These are phyloP conservation scores for Rattus norvegicus DNA, from an alignment of 2,113 vertebrate species.

Conservation along the genomic window DNA sequence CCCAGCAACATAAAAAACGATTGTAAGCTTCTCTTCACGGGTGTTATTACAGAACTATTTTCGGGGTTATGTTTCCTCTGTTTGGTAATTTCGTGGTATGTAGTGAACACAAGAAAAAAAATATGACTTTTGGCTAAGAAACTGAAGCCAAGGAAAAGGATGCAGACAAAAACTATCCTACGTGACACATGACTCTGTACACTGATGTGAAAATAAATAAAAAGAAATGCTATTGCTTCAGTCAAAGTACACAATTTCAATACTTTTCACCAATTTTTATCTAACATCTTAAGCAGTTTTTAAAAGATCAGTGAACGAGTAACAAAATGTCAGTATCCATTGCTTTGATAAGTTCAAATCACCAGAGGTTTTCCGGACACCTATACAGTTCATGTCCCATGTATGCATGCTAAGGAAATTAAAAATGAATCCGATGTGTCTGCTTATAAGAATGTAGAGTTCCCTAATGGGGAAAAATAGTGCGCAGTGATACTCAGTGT, in stretches of 20 bases:
- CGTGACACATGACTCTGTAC: neutral
- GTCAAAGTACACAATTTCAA: slow-evolving; percentile 49
- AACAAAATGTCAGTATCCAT: neutral
- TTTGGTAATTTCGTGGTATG: slow-evolving; percentile 57
- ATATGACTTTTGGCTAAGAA: neutral
- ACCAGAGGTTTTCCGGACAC: slow-evolving; percentile 45
- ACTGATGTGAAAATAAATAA: neutral
- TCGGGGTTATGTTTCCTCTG: slow-evolving; percentile 24
- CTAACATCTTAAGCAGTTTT: slow-evolving; percentile 12
- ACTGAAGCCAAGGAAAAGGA: neutral
- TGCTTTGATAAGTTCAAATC: slow-evolving; percentile 19
- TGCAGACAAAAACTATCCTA: neutral
- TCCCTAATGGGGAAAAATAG: slow-evolving; percentile 22
- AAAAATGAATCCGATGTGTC: neutral
- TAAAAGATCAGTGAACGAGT: slow-evolving; percentile 48
- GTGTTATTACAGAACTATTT: slow-evolving; percentile 54
- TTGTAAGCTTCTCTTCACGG: neutral
- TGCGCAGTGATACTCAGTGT: neutral
- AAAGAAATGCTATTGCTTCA: slow-evolving; percentile 11
- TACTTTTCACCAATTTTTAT: slow-evolving; percentile 48
- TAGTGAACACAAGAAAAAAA: slow-evolving; percentile 2
- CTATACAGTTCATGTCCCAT: neutral
- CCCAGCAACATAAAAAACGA: slow-evolving; percentile 23
- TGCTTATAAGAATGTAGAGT: slow-evolving; percentile 17
- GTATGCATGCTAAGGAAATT: neutral